A percentile compares a stretch with the other conserved stretches of the same genome.
Evolutionary conservation across 2,113 vertebrate genomes (phyloP).

Genomic region (Heteronetta atricapilla): DNA sequence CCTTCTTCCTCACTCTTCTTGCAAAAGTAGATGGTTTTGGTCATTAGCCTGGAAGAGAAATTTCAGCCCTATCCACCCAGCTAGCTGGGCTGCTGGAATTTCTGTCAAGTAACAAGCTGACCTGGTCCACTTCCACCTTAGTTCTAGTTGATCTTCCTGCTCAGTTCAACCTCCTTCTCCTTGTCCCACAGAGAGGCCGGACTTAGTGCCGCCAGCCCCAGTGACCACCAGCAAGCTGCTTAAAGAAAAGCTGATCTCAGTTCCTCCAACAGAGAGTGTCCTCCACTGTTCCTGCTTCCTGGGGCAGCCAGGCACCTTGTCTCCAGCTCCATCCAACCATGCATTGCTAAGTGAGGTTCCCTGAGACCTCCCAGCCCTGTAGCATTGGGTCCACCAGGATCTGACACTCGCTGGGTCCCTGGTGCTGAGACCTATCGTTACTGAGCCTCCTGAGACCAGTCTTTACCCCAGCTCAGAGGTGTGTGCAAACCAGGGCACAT

Average conservation of each 20-base stretch:
- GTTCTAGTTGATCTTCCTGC: neutral
- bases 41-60: neutral
- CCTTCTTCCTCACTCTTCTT: neutral
- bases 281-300: neutral
- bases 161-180: neutral
- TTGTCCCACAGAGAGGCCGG: neutral
- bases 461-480: neutral
- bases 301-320: neutral
- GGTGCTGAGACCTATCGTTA: neutral
- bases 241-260: neutral
- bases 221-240: neutral
- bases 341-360: fast-evolving
- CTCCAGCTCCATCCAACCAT: neutral
- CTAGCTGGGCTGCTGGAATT: neutral
- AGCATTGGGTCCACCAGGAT: neutral
- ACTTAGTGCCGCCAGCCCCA: neutral
- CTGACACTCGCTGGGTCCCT: neutral
- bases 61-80: neutral
- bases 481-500: neutral
- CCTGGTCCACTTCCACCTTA: neutral
- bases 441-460: neutral
- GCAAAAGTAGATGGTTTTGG: neutral
- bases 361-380: neutral
- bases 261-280: neutral
- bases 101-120: neutral